Evolutionary conservation across 2,113 vertebrate genomes (phyloP).

Genomic region (Panthera leo): DNA sequence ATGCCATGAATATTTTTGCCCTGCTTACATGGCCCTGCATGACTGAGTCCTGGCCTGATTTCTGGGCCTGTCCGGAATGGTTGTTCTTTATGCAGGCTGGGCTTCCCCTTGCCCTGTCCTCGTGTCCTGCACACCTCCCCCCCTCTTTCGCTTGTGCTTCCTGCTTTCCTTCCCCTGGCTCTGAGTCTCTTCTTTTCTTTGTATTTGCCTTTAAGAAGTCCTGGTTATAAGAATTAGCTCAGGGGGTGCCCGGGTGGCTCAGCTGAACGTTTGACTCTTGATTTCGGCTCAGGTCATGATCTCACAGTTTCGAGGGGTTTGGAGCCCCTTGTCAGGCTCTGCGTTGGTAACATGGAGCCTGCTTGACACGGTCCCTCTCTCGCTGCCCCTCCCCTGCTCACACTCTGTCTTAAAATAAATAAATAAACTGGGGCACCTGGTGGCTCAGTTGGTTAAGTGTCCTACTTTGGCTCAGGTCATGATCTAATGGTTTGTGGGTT

Average conservation of each 20-base stretch:
- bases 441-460: too few relatives aligned
- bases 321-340: too few relatives aligned
- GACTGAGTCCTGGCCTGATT: not conserved
- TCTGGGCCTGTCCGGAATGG: fast-evolving
- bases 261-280: too few relatives aligned
- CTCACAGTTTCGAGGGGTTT: too few relatives aligned
- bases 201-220: not conserved
- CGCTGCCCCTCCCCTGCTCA: too few relatives aligned
- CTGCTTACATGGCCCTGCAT: fast-evolving
- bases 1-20: not conserved
- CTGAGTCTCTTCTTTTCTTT: not conserved
- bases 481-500: too few relatives aligned
- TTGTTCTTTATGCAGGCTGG: not conserved
- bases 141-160: fast-evolving
- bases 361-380: too few relatives aligned
- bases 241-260: not conserved
- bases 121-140: not conserved
- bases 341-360: too few relatives aligned
- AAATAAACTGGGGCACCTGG: too few relatives aligned
- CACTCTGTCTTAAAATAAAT: too few relatives aligned
- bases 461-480: too few relatives aligned
- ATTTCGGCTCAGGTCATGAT: too few relatives aligned
- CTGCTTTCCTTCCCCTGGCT: not conserved
- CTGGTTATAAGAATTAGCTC: not conserved
- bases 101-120: not conserved